Conservation (phyloP, 1,140 invertebrate species). For the Mesaphorura yosii region DNA sequence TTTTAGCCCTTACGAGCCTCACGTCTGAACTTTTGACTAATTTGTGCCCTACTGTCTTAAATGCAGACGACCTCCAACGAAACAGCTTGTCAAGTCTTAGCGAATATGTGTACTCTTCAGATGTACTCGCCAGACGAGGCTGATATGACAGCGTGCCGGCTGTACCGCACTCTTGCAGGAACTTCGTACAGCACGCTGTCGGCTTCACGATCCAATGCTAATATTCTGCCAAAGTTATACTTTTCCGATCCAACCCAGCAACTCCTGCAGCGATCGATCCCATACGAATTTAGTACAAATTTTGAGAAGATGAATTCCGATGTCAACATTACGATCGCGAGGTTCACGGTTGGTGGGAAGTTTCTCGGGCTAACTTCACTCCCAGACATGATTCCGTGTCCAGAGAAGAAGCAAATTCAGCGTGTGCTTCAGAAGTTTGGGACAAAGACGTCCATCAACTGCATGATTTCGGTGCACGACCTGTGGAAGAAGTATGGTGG, state of each 20-base stretch:
- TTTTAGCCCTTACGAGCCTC: not conserved
- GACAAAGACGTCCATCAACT: conserved; percentile 32
- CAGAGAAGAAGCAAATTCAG: conserved; percentile 4
- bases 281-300: conserved; percentile 42
- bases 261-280: conserved; percentile 42
- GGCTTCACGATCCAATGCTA: conserved; percentile 33
- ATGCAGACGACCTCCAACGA: conserved; percentile 40
- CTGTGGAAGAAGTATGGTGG: conserved; percentile 21
- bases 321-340: conserved; percentile 35
- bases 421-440: conserved; percentile 32
- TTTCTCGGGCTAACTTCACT: conserved; percentile 35
- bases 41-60: conserved; percentile 33
- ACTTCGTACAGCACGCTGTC: too few species aligned
- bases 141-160: conserved; percentile 40
- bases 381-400: conserved; percentile 26
- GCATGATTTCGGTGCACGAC: conserved; percentile 14
- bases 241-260: conserved; percentile 42
- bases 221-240: conserved; percentile 43
- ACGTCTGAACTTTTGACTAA: conserved; percentile 9
- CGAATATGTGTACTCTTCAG: conserved; percentile 55
- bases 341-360: conserved; percentile 33
- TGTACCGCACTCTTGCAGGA: conserved; percentile 40
- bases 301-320: conserved; percentile 10
- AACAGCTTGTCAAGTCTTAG: conserved; percentile 53
- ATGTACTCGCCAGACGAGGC: conserved; percentile 39